Percentiles rank a stretch among this genome's conserved stretches.
phyloP scores from a whole-genome alignment of 2,113 vertebrate species.

The Podarcis muralis region DNA sequence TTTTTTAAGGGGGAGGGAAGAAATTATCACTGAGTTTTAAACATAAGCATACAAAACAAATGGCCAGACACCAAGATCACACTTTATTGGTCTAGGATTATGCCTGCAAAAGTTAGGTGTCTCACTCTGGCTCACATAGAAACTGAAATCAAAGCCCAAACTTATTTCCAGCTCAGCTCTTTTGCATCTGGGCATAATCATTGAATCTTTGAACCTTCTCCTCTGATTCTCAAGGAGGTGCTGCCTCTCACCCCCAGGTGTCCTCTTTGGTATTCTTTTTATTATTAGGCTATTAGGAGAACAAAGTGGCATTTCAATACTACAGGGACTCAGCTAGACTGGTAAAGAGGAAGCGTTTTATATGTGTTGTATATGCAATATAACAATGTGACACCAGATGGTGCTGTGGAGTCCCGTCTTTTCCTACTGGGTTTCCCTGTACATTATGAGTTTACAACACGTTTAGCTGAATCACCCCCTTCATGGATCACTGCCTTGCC shows the following conservation, averaged over 20 bases:
- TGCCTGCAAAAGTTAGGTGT: background rate
- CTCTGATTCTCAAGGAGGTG: background rate
- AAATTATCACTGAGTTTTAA: background rate
- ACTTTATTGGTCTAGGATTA: background rate
- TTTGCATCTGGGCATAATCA: background rate
- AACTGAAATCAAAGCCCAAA: background rate
- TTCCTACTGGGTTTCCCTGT: too few relatives aligned
- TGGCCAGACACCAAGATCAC: background rate
- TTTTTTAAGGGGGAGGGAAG: background rate
- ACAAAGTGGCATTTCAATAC: too few relatives aligned
- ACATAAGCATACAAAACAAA: background rate
- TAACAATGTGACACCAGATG: too few relatives aligned
- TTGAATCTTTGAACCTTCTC: slow-evolving; percentile 20
- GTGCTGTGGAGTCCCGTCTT: too few relatives aligned
- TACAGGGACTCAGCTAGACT: too few relatives aligned
- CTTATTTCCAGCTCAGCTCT: background rate
- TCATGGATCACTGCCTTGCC: too few relatives aligned
- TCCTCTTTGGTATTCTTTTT: background rate
- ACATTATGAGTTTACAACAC: too few relatives aligned
- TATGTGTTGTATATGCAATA: too few relatives aligned
- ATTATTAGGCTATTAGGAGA: too few relatives aligned
- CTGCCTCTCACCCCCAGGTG: too few relatives aligned
- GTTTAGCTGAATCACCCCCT: too few relatives aligned
- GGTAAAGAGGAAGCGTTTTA: too few relatives aligned
- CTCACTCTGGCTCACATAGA: background rate